These are phyloP conservation scores for Dasypus novemcinctus DNA, from an alignment of 2,113 vertebrate genomes.

Conservation along the genomic window DNA sequence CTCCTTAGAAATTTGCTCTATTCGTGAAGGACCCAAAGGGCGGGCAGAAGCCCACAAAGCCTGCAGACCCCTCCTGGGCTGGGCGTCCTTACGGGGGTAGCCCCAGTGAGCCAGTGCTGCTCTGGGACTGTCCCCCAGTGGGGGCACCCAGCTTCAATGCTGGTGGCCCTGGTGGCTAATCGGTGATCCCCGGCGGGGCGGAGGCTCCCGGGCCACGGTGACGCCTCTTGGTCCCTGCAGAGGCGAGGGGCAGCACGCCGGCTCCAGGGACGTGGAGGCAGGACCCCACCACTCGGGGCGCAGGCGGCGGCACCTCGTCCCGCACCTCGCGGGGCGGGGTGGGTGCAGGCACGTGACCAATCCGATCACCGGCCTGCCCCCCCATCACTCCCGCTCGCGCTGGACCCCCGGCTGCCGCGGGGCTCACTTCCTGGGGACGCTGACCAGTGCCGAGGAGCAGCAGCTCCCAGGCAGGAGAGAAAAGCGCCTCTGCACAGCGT, in stretches of 20 bases:
- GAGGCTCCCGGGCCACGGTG: background rate
- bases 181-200: accelerated
- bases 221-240: background rate
- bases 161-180: background rate
- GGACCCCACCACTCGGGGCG: too few species aligned
- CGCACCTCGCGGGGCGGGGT: too few species aligned
- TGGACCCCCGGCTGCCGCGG: too few species aligned
- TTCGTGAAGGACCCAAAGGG: background rate
- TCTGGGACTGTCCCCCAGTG: background rate
- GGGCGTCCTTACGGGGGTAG: background rate
- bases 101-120: background rate
- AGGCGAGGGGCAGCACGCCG: background rate
- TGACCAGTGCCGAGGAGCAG: background rate
- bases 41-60: background rate
- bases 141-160: background rate
- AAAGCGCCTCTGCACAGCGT: background rate
- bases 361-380: too few species aligned
- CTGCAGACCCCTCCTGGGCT: background rate
- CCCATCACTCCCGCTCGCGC: too few species aligned
- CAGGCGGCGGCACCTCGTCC: too few species aligned
- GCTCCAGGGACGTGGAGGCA: background rate
- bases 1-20: background rate
- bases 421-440: background rate
- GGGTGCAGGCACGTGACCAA: too few species aligned
- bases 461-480: background rate